Evolutionary conservation across 1,140 invertebrate genomes (phyloP).

Genomic region (Bombus sibiricus): DNA sequence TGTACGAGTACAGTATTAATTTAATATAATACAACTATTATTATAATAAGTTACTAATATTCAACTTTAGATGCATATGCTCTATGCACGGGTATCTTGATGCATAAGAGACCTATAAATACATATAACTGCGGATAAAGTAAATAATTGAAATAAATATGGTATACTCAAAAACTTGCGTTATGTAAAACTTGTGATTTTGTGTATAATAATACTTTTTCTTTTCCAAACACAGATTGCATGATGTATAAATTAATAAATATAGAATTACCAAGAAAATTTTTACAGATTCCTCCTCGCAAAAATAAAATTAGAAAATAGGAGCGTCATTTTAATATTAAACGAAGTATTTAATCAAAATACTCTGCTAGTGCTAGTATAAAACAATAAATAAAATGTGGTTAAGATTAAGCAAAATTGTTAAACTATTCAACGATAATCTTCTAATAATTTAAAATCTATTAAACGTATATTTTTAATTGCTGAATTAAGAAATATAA

Average conservation of each 20-base stretch:
- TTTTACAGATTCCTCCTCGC: too few relatives aligned
- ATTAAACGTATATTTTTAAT: background rate
- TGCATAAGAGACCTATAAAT: too few relatives aligned
- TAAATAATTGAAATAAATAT: background rate
- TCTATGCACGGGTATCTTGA: background rate
- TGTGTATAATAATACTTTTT: background rate
- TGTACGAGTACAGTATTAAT: background rate
- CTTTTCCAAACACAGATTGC: background rate
- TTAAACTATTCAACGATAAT: background rate
- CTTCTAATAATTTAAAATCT: background rate
- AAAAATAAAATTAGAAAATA: background rate
- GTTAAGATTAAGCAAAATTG: background rate
- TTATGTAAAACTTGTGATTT: too few relatives aligned
- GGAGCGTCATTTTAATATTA: background rate
- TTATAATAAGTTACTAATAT: background rate
- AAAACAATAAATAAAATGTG: background rate
- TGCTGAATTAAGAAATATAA: too few relatives aligned
- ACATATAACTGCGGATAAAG: background rate
- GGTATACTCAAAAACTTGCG: background rate
- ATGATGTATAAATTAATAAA: background rate
- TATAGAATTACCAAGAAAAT: background rate
- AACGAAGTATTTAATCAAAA: background rate
- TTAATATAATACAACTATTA: background rate
- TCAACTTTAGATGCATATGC: background rate
- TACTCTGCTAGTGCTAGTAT: background rate